Percentiles rank a stretch among this genome's conserved stretches.
Evolutionary conservation across 2,113 vertebrate genomes (phyloP).

Genomic region (Colinus virginianus): DNA sequence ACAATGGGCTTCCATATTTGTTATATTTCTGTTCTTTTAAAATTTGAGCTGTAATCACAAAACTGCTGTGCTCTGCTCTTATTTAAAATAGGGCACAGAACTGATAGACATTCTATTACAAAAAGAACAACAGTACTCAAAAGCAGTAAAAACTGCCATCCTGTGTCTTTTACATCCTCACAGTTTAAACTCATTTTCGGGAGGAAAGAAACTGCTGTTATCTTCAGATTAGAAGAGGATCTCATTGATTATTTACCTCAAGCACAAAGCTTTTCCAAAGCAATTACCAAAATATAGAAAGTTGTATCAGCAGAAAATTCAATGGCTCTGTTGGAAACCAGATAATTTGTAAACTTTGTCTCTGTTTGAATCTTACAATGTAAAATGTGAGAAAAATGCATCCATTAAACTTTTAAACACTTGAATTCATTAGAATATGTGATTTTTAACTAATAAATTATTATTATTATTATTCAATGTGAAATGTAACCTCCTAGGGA

Average conservation of each 20-base stretch:
- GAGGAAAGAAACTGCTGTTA: neutral
- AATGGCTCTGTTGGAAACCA: neutral
- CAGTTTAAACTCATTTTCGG: neutral
- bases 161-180: neutral
- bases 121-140: neutral
- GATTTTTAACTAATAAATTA: slow-evolving; percentile 28
- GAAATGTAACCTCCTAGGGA: neutral
- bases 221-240: neutral
- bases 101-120: neutral
- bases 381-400: slow-evolving; percentile 26
- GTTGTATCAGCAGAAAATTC: neutral
- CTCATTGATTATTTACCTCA: neutral
- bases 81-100: neutral
- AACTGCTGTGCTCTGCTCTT: neutral
- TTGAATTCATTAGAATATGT: slow-evolving; percentile 4
- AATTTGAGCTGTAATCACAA: neutral
- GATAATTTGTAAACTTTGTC: neutral
- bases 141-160: neutral
- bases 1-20: neutral
- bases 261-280: slow-evolving; percentile 3
- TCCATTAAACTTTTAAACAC: slow-evolving; percentile 20
- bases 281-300: slow-evolving; percentile 17
- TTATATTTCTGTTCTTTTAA: neutral
- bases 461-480: neutral
- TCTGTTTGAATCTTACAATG: neutral